Percentiles rank a stretch among this genome's conserved stretches.
Conservation (phyloP, 2,113 vertebrate species). For the Pelmatolapia mariae region DNA sequence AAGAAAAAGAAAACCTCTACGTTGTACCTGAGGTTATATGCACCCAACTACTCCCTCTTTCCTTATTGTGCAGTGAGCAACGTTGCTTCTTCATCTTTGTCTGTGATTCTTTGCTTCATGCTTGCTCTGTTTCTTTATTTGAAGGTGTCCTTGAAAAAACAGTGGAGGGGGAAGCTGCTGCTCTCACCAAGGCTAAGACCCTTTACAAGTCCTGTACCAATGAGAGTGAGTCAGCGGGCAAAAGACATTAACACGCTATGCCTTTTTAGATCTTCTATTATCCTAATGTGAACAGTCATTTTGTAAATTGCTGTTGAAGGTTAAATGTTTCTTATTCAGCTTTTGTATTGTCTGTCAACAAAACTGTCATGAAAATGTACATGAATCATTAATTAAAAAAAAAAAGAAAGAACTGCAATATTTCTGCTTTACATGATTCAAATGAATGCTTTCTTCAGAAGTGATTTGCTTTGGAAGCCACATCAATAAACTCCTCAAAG, state of each 20-base stretch:
- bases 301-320: not conserved
- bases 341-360: not conserved
- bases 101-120: not conserved
- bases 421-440: not conserved
- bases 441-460: not conserved
- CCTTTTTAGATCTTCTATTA: not conserved
- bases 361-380: not conserved
- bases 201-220: constrained; percentile 91
- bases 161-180: constrained; percentile 65
- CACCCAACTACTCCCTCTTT: not conserved
- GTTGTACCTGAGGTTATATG: not conserved
- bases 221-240: constrained; percentile 81
- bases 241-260: not conserved
- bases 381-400: not conserved
- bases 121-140: constrained; percentile 29
- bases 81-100: not conserved
- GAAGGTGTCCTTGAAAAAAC: constrained; percentile 83
- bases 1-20: not conserved
- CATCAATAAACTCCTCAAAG: not conserved
- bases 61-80: not conserved
- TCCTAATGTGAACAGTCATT: not conserved
- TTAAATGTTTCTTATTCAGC: not conserved
- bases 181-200: constrained; percentile 87
- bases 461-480: not conserved
- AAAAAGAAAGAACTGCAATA: not conserved